Evolutionary conservation across 2,113 vertebrate species (phyloP).

Genomic region (Paracanthobrama guichenoti): DNA sequence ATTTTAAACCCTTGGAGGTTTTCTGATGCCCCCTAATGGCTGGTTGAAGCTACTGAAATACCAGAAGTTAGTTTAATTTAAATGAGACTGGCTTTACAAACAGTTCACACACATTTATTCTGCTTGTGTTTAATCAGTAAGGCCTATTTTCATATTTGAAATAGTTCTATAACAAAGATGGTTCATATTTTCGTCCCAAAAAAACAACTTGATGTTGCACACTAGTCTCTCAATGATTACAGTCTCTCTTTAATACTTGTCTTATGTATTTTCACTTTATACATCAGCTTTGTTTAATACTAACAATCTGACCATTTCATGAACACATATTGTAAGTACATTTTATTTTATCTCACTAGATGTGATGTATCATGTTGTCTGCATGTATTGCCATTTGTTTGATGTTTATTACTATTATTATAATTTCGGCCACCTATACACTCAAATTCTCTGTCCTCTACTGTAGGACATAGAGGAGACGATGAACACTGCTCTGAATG

Average conservation of each 20-base stretch:
- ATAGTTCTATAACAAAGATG: neutral
- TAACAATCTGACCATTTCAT: slow-evolving; percentile 1
- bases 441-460: neutral
- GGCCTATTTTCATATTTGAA: neutral
- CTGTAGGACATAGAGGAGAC: slow-evolving; percentile 97
- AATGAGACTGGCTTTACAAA: neutral
- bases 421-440: neutral
- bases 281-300: slow-evolving; percentile 6
- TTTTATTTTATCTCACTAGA: neutral
- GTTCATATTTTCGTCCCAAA: neutral
- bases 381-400: neutral
- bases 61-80: neutral
- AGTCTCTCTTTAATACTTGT: neutral
- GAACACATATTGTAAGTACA: neutral
- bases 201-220: neutral
- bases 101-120: neutral
- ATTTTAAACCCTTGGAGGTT: neutral
- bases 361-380: neutral
- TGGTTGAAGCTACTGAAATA: no score
- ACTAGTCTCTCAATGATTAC: neutral
- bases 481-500: slow-evolving; percentile 96
- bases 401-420: neutral
- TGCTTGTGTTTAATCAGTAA: slow-evolving; percentile 6
- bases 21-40: neutral
- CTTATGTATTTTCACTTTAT: neutral